Base-by-base conservation (phyloP, 1,140 invertebrate species). In the Caerostris extrusa region DNA sequence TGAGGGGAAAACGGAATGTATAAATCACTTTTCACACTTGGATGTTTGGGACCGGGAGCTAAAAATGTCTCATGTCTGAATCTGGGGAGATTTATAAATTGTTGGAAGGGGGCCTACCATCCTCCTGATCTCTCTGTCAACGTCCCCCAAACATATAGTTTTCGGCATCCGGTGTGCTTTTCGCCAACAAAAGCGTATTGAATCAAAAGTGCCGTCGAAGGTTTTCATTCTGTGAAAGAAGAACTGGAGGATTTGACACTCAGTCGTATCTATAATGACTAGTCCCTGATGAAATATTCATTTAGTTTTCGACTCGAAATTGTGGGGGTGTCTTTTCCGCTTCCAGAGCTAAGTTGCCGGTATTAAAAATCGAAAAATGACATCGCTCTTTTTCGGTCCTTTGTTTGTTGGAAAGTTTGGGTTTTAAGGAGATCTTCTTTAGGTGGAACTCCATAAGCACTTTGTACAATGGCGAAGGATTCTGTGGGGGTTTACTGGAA, bases 151-250 rank as follows among this genome's bases (percentile, higher is more conserved):
- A 85, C 55, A 85, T 85, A 85, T 85, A 85, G 82, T 85, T 85
- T 34, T 34, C 3, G 14, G n/a, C 83, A 58, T 85, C 83, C 83
- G 83, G 83, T 85, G 56, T 50, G 71, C 71, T 77, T 77, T 77
- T 77, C 71, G 19, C 3, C 83, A 58, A 85, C 83, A 85, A 58
- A 85, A 85, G 83, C 83, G 19, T 60, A 85, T 85, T 60, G 83
- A 85, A 85, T 85, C 83, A 60, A 85, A 85, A 85, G 83, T 85
- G 83, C 83, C 56, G n/a, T 85, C 83, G 83, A 85, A 85, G 83
- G 55, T 85, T 85, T n/a, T 85, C 55, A 85, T 85, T 85, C 58
- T 60, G n/a, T 6, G 2, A 3, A 57, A 77, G 53, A 34, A 60
- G n/a, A 57, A 7, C 83, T 14, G 56, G 12, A 57, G 82, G 83